Evolutionary conservation across 2,797 vertebrate genomes (phyloP).

Genomic region (Danio albolineatus): DNA sequence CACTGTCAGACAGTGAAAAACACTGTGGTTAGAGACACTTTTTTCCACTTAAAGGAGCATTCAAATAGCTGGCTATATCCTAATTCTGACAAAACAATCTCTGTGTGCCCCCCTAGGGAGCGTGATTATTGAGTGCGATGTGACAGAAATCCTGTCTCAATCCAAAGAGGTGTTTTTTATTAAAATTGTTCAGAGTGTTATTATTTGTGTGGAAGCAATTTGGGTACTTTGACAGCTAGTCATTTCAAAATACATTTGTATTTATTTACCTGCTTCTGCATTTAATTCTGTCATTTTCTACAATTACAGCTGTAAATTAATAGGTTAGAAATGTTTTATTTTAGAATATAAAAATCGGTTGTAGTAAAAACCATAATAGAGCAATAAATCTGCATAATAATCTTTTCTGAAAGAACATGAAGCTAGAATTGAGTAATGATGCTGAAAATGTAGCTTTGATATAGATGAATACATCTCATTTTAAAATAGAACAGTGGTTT

Average conservation of each 20-base stretch:
- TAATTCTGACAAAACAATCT: conserved; percentile 46
- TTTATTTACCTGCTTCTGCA: not conserved
- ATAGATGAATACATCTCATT: too few species aligned
- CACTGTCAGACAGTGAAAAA: not conserved
- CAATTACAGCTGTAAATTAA: not conserved
- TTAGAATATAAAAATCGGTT: not conserved
- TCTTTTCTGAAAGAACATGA: too few species aligned
- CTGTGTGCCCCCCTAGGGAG: conserved; percentile 29
- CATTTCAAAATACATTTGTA: not conserved
- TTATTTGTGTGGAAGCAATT: conserved; percentile 20
- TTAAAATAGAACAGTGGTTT: too few species aligned
- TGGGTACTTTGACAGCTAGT: conserved; percentile 9
- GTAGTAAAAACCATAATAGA: too few species aligned
- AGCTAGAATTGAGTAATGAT: too few species aligned
- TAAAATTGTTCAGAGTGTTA: conserved; percentile 17
- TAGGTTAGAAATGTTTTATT: not conserved
- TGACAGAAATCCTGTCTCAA: conserved; percentile 26
- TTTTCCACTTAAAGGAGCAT: not conserved
- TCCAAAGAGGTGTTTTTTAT: conserved; percentile 23
- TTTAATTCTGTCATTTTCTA: not conserved
- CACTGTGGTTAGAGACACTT: conserved; percentile 1
- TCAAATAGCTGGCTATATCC: conserved; percentile 39
- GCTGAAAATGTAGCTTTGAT: too few species aligned
- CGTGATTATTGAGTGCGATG: conserved; percentile 42
- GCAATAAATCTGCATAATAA: too few species aligned